phyloP scores from a whole-genome alignment of 2,113 vertebrate genomes.

The Ochotona curzoniae region DNA sequence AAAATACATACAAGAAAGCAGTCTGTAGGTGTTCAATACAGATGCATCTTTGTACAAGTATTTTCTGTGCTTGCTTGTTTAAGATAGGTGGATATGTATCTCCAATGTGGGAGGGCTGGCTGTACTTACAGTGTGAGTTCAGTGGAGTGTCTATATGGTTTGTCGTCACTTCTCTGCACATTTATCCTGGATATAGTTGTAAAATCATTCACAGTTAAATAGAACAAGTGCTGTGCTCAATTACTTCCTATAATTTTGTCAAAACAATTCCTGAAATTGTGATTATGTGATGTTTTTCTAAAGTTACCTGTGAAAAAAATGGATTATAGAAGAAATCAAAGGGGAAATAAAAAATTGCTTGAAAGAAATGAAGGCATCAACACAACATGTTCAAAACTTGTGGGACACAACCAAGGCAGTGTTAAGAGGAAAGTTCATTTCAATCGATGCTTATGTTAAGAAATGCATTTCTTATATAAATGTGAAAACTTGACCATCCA shows the following conservation, averaged over 20 bases:
- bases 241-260: background rate
- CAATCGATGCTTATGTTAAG: background rate
- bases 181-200: background rate
- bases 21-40: no score
- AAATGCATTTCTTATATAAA: background rate
- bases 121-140: background rate
- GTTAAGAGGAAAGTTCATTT: background rate
- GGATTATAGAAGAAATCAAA: background rate
- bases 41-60: no score
- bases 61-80: no score
- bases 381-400: no score
- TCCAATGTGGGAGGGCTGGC: no score
- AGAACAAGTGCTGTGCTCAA: background rate
- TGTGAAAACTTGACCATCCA: background rate
- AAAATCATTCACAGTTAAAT: background rate
- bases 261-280: background rate
- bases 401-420: no score
- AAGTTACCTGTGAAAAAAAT: background rate
- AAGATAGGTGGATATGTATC: no score
- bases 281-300: background rate
- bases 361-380: background rate
- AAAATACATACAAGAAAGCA: no score
- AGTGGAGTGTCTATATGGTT: background rate
- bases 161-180: background rate
- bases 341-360: background rate